Evolutionary conservation across 1,140 invertebrate genomes (phyloP), one percentile per base, ranked within the genome.

Genomic region (Anthonomus grandis): DNA sequence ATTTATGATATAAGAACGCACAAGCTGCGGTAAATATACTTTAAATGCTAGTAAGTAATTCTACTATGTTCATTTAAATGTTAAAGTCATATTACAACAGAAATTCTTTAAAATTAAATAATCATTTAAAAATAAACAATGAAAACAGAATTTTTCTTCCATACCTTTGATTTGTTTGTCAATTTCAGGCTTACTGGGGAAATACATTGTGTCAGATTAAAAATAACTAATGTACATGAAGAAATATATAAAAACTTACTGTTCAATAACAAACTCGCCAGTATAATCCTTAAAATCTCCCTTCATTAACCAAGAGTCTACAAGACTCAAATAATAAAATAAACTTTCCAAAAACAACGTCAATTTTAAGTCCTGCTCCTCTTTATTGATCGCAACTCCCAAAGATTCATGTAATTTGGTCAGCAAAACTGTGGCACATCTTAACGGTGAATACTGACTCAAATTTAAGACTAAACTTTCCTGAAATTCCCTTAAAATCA

Each of bases 221-320:
- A 31, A 31, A 31, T 31, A 31, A 31, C 27, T n/a, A 31, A n/a
- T n/a, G n/a, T 31, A 31, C 54, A 36, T 52, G 27, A 23, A 17
- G 24, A 38, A 9, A n/a, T n/a, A n/a, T n/a, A n/a, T n/a, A n/a
- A n/a, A n/a, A n/a, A n/a, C n/a, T 63, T 63, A 80, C 75, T 72
- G 75, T 27, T 61, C 53, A 55, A 81, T 75, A 24, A 81, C 65
- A 71, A 82, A 82, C 67, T 82, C 81, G 12, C 74, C 63, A 42
- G 74, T 74, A 65, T 72, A 75, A 63, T 82, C 79, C 58, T 76
- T 72, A 4, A 81, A 66, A 49, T 75, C 71, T 52, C 79, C 78
- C 54, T 78, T 76, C 13, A 70, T 76, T 42, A 81, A 68, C 80
- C 80, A 81, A 2, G 66, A 69, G 41, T 81, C 75, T 18, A 79